Percentiles rank a stretch among this genome's conserved stretches.
phyloP scores from a whole-genome alignment of 2,888 invertebrate genomes.

The Gymnocheta viridis region DNA sequence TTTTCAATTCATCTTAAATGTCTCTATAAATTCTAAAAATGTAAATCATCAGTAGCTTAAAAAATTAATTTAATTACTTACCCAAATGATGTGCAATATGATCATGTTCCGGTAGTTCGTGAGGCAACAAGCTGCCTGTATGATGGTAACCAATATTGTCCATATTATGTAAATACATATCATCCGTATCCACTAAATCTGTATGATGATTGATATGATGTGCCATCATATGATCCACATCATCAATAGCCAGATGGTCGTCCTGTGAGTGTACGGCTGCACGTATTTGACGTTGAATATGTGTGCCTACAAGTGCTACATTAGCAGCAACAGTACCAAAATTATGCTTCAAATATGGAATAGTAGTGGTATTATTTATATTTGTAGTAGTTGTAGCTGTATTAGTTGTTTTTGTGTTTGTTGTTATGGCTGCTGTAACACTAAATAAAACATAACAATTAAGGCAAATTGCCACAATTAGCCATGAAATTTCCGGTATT shows the following conservation, averaged over 20 bases:
- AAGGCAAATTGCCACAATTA: conserved; percentile 79
- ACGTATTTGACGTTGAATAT: conserved; percentile 47
- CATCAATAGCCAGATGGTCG: conserved; percentile 62
- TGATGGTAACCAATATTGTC: conserved; percentile 67
- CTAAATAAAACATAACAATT: conserved; percentile 68
- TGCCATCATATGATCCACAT: conserved; percentile 59
- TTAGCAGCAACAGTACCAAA: not conserved
- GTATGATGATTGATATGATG: conserved; percentile 74
- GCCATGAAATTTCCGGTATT: conserved; percentile 80
- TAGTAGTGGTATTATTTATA: conserved; percentile 31
- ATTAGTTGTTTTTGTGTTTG: not conserved
- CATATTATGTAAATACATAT: conserved; percentile 69
- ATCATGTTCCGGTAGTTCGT: conserved; percentile 78
- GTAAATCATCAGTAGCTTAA: not conserved
- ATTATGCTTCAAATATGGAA: not conserved
- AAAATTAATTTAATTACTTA: conserved; percentile 70
- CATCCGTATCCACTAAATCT: conserved; percentile 68
- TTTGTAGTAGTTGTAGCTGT: conserved; percentile 25
- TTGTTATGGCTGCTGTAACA: conserved; percentile 40
- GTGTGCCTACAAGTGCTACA: not conserved
- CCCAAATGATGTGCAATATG: conserved; percentile 79
- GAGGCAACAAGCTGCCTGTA: conserved; percentile 69
- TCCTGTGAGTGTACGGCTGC: conserved; percentile 60
- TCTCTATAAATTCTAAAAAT: not conserved
- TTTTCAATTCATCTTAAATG: no score